phyloP scores from a whole-genome alignment of 2,797 vertebrate genomes.

The Masticophis lateralis region DNA sequence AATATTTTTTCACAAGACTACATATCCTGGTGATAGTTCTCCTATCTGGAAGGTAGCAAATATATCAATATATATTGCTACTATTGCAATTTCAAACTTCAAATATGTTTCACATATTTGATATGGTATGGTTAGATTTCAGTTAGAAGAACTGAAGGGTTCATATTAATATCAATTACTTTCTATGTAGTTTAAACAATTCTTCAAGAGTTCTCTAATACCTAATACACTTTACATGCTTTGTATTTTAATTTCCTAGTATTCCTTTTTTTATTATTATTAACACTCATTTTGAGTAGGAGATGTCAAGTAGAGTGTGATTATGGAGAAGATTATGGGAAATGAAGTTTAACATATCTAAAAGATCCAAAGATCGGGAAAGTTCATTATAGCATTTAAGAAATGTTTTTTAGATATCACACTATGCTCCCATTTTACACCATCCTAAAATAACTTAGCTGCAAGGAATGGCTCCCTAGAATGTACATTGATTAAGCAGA shows the following conservation, averaged over 20 bases:
- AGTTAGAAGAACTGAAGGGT: neutral
- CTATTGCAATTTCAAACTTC: neutral
- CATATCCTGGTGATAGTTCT: neutral
- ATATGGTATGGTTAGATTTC: neutral
- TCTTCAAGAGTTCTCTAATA: neutral
- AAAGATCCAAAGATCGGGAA: neutral
- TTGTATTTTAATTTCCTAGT: neutral
- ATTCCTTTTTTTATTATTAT: neutral
- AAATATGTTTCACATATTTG: too few relatives aligned
- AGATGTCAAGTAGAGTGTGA: neutral
- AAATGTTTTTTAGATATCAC: neutral
- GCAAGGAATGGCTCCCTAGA: neutral
- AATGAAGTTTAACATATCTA: neutral
- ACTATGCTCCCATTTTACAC: neutral
- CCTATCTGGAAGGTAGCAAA: slow-evolving; percentile 21
- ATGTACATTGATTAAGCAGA: neutral
- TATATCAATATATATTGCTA: slow-evolving; percentile 1
- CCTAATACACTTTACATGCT: neutral
- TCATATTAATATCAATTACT: slow-evolving; percentile 27
- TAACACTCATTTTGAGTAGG: neutral
- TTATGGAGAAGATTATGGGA: neutral
- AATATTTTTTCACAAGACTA: neutral
- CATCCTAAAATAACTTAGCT: neutral
- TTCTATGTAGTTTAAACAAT: slow-evolving; percentile 3
- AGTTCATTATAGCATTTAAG: neutral